These are phyloP conservation scores for Aphidius ervi DNA, from an alignment of 1,140 invertebrate species.

Conservation along the genomic window DNA sequence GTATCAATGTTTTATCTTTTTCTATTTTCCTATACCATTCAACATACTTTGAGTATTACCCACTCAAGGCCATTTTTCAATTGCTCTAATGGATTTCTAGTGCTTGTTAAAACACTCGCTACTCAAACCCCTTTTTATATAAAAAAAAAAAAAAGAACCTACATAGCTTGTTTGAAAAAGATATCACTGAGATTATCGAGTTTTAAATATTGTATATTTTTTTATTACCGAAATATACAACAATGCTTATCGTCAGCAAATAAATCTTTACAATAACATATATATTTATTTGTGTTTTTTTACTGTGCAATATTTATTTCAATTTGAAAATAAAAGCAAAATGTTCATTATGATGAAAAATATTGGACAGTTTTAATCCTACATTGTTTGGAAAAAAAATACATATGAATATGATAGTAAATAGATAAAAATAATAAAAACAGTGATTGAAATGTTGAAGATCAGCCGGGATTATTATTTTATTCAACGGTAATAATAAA, in stretches of 20 bases:
- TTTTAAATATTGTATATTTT: neutral
- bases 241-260: too few relatives aligned
- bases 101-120: constrained; percentile 24
- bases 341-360: neutral
- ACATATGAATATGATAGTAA: too few relatives aligned
- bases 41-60: constrained; percentile 31
- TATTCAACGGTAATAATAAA: too few relatives aligned
- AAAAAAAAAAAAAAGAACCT: constrained; percentile 14
- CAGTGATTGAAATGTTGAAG: neutral
- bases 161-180: constrained; percentile 11
- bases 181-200: constrained; percentile 11
- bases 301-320: too few relatives aligned
- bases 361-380: too few relatives aligned
- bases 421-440: too few relatives aligned
- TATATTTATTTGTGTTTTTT: too few relatives aligned
- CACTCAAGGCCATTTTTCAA: constrained; percentile 41
- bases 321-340: neutral
- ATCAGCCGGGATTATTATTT: constrained; percentile 13
- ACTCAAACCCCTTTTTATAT: neutral
- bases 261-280: too few relatives aligned
- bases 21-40: constrained; percentile 33
- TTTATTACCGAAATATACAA: too few relatives aligned
- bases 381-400: too few relatives aligned
- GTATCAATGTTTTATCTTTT: constrained; percentile 42
- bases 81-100: constrained; percentile 42